Evolutionary conservation across 1,140 invertebrate genomes (phyloP).

Genomic region (Eriocheir sinensis): DNA sequence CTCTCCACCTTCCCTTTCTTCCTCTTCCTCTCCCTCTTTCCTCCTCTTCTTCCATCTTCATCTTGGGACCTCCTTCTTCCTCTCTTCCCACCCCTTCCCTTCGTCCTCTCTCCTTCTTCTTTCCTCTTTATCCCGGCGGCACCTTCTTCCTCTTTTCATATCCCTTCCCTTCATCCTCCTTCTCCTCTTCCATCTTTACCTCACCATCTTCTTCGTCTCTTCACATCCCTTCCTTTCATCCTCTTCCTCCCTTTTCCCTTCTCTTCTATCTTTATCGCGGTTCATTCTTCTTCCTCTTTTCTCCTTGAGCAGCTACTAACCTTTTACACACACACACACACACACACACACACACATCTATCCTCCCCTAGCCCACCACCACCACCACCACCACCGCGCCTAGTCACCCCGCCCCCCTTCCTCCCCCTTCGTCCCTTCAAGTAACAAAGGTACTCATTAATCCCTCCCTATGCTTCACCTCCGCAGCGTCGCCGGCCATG

Average conservation of each 20-base stretch:
- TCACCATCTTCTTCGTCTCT: too few species aligned
- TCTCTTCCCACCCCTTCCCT: neutral
- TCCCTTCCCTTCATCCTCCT: too few species aligned
- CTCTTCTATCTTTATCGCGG: neutral
- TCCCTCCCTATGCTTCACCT: too few species aligned
- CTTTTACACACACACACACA: neutral
- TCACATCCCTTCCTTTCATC: neutral
- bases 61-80: neutral
- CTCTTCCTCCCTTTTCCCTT: neutral
- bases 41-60: neutral
- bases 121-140: neutral
- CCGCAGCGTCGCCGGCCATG: too few species aligned
- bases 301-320: neutral
- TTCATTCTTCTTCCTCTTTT: neutral
- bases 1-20: too few species aligned
- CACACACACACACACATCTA: neutral
- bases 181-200: too few species aligned
- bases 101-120: neutral
- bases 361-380: too few species aligned
- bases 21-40: neutral
- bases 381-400: too few species aligned
- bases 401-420: too few species aligned
- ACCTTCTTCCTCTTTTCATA: neutral
- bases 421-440: too few species aligned
- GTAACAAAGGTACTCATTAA: too few species aligned